Percentiles rank a stretch among this genome's conserved stretches.
Conservation (phyloP, 1,140 invertebrate genomes). For the Carcinoscorpius rotundicauda region DNA sequence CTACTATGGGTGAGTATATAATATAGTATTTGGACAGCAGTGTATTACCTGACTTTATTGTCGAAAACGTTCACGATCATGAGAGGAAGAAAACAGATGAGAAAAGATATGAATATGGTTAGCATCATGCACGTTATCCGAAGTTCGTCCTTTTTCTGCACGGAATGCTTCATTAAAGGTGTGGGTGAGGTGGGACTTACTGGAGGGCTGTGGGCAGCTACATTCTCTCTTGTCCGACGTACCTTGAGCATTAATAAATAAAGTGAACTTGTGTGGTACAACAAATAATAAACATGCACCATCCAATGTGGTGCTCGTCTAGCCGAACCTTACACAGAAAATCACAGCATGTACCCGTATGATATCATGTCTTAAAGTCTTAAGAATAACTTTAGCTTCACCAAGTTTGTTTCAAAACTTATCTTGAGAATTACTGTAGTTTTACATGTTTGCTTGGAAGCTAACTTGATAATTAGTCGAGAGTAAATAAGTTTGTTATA, state of each 20-base stretch:
- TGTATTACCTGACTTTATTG: slow-evolving; percentile 12
- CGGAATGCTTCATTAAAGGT: not conserved
- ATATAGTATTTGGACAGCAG: too few relatives aligned
- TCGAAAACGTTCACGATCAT: slow-evolving; percentile 63
- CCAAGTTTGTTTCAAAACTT: too few relatives aligned
- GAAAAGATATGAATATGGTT: slow-evolving; percentile 67
- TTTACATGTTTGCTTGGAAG: too few relatives aligned
- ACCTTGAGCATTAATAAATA: slow-evolving; percentile 8
- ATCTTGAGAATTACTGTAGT: too few relatives aligned
- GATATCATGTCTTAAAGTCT: too few relatives aligned
- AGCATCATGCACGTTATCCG: slow-evolving; percentile 69
- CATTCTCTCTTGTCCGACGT: slow-evolving; percentile 1
- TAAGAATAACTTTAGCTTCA: too few relatives aligned
- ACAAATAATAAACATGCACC: not conserved
- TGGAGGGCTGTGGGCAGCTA: not conserved
- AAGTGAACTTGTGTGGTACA: not conserved
- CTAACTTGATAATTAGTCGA: too few relatives aligned
- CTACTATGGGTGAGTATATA: too few relatives aligned
- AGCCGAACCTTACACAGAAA: not conserved
- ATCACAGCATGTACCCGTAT: too few relatives aligned
- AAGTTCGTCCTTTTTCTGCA: slow-evolving; percentile 15
- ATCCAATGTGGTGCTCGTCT: not conserved
- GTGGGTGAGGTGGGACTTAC: slow-evolving; percentile 11
- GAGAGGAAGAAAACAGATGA: slow-evolving; percentile 67
- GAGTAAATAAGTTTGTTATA: too few relatives aligned